Conservation (phyloP, 2,797 vertebrate species). For the Acropternis orthonyx region DNA sequence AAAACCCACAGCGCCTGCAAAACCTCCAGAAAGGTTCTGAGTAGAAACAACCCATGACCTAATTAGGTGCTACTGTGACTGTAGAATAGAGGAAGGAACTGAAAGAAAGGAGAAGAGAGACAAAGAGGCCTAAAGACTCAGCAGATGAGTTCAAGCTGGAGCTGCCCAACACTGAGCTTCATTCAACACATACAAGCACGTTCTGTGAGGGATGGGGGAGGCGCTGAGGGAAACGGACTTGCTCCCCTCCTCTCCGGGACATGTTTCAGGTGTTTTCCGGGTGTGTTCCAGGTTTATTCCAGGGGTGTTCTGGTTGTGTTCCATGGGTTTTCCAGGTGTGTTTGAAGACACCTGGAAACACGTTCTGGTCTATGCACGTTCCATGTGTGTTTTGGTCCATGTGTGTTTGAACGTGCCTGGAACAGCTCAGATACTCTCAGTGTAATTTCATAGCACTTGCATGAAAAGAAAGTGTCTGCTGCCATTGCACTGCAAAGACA, state of each 20-base stretch:
- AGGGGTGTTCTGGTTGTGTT: background rate
- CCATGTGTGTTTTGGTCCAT: background rate
- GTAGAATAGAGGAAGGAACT: background rate
- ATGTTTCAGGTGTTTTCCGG: too few relatives aligned
- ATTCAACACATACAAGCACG: background rate
- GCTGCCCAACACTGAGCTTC: too few relatives aligned
- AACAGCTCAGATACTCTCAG: background rate
- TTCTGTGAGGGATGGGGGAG: background rate
- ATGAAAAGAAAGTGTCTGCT: background rate
- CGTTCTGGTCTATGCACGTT: background rate
- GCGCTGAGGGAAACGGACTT: background rate
- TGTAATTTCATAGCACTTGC: background rate
- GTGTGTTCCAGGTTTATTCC: background rate
- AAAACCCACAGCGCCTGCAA: conserved; percentile 5
- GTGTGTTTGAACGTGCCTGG: background rate
- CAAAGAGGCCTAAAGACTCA: background rate
- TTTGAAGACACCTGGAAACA: background rate
- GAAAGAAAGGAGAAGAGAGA: background rate
- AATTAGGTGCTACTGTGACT: conserved; percentile 40
- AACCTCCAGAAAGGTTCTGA: conserved; percentile 34
- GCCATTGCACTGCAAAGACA: background rate
- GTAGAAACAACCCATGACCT: conserved; percentile 55
- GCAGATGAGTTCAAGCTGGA: background rate
- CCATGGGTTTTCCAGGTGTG: background rate
- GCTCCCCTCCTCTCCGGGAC: background rate